Evolutionary conservation across 64 coral and sea anemone species (phyloP).

Genomic region (Platygyra sinensis): DNA sequence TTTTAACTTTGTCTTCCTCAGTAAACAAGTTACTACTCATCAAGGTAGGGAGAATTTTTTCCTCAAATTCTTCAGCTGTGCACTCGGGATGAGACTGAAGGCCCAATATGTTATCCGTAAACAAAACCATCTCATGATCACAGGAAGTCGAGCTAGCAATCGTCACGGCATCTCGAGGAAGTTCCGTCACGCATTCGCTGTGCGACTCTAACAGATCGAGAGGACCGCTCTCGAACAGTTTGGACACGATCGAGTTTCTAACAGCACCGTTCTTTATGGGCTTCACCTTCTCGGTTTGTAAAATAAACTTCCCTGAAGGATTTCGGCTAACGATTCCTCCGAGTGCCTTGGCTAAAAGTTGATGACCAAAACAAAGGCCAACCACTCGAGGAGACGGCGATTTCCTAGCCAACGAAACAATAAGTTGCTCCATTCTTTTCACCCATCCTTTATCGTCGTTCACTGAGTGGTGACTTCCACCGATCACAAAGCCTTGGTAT

Average conservation of each 20-base stretch:
- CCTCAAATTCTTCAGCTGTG: constrained; percentile 26
- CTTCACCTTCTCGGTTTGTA: constrained; percentile 59
- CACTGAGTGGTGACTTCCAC: constrained; percentile 69
- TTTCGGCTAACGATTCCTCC: constrained; percentile 58
- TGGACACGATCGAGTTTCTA: constrained; percentile 42
- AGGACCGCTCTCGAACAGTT: constrained; percentile 63
- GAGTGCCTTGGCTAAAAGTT: constrained; percentile 68
- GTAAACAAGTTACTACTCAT: constrained; percentile 19
- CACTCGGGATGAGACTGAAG: constrained; percentile 70
- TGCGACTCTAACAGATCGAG: constrained; percentile 74
- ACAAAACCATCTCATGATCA: constrained; percentile 75
- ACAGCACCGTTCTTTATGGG: constrained; percentile 1
- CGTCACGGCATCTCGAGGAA: constrained; percentile 59
- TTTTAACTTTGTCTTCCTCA: constrained; percentile 9
- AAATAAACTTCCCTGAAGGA: constrained; percentile 64
- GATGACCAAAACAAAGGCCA: constrained; percentile 82
- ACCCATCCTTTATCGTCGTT: constrained; percentile 62
- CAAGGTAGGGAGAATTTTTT: constrained; percentile 33
- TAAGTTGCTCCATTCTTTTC: constrained; percentile 31
- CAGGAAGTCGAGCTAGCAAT: constrained; percentile 79
- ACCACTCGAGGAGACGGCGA: constrained; percentile 48
- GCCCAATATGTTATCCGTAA: constrained; percentile 62
- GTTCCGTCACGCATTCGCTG: constrained; percentile 69
- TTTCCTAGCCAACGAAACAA: constrained; percentile 31
- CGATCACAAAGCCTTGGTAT: constrained; percentile 62